A percentile compares a stretch with the other conserved stretches of the same genome.
Evolutionary conservation across 2,113 vertebrate species (phyloP).

Genomic region (Capricornis sumatraensis): DNA sequence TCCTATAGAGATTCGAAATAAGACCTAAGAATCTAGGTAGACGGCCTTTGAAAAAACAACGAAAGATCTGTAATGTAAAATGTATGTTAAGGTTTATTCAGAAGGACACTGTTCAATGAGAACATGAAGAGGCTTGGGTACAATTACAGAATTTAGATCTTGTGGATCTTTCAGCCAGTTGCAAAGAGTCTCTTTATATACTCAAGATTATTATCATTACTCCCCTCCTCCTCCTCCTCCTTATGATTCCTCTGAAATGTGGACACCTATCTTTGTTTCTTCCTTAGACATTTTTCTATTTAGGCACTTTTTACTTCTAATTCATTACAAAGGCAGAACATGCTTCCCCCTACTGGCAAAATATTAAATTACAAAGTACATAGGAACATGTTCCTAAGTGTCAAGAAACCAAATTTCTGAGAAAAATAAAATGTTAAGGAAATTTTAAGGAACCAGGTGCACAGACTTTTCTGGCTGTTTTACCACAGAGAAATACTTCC

Average conservation of each 20-base stretch:
- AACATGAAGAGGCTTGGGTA: neutral
- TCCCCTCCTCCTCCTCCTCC: neutral
- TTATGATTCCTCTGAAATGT: slow-evolving; percentile 49
- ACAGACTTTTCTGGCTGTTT: neutral
- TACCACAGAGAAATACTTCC: neutral
- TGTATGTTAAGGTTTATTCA: slow-evolving; percentile 62
- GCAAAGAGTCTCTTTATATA: neutral
- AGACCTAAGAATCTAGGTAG: slow-evolving; percentile 75
- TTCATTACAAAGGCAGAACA: slow-evolving; percentile 67
- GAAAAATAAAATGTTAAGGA: slow-evolving; percentile 2
- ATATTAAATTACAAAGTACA: slow-evolving; percentile 75
- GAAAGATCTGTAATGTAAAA: slow-evolving; percentile 68
- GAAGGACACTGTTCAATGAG: slow-evolving; percentile 53
- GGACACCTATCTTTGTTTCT: slow-evolving; percentile 59
- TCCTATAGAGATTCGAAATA: slow-evolving; percentile 7
- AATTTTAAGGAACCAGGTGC: neutral
- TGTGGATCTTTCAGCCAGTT: neutral
- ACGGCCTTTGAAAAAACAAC: slow-evolving; percentile 69
- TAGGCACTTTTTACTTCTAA: neutral
- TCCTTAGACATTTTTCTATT: slow-evolving; percentile 38
- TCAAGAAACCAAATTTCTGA: neutral
- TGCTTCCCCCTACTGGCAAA: slow-evolving; percentile 82
- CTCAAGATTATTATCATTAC: neutral
- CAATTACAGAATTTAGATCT: neutral
- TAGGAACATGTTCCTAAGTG: neutral